Evolutionary conservation across 2,797 vertebrate genomes (phyloP).

Genomic region (Arremon aurantiirostris): DNA sequence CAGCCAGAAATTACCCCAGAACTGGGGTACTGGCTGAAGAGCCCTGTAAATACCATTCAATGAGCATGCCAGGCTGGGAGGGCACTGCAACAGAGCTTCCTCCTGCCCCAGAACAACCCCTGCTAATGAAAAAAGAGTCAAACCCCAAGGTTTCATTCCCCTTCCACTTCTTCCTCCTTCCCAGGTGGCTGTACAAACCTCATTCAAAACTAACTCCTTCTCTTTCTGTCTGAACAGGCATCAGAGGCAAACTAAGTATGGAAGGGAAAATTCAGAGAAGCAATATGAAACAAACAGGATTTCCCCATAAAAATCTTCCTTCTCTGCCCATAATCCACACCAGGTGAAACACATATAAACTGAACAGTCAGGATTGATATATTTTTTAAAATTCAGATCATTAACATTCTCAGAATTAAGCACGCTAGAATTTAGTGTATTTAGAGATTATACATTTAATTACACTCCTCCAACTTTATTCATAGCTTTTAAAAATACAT

Average conservation of each 20-base stretch:
- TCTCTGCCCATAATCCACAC: slow-evolving; percentile 38
- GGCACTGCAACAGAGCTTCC: background rate
- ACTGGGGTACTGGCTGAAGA: background rate
- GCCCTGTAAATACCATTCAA: fast-evolving
- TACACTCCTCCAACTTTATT: slow-evolving; percentile 49
- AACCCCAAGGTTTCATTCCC: background rate
- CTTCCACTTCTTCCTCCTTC: background rate
- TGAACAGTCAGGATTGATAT: slow-evolving; percentile 22
- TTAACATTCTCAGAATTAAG: slow-evolving; percentile 66
- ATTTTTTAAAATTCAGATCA: slow-evolving; percentile 56
- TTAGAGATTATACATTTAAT: slow-evolving; percentile 53
- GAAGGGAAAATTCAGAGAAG: slow-evolving; percentile 11
- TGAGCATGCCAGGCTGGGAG: background rate
- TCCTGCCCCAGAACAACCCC: background rate
- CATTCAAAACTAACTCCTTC: background rate
- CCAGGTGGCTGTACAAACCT: background rate
- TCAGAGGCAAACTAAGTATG: slow-evolving; percentile 17
- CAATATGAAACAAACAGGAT: slow-evolving; percentile 41
- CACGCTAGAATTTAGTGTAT: slow-evolving; percentile 53
- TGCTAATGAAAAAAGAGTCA: background rate
- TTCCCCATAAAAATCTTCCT: slow-evolving; percentile 11
- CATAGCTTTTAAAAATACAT: slow-evolving; percentile 45
- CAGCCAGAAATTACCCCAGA: background rate
- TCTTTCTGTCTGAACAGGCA: background rate
- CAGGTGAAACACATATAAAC: slow-evolving; percentile 65